These are phyloP conservation scores for Acanthoscelides obtectus DNA, from an alignment of 2,888 invertebrate genomes.

Conservation along the genomic window DNA sequence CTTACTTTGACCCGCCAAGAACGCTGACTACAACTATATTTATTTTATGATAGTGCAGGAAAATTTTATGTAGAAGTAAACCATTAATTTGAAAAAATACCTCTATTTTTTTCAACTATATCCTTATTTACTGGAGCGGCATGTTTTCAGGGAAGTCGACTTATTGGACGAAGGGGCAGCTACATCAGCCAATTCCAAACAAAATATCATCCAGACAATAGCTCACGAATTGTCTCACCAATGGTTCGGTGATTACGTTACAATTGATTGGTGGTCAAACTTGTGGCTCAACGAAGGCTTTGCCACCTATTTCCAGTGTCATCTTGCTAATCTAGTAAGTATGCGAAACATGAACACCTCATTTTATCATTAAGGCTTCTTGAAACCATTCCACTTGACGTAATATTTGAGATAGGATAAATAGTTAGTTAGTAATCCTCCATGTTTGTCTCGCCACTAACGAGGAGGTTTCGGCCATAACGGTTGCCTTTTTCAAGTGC, in stretches of 20 bases:
- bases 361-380: not conserved
- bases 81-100: constrained; percentile 1
- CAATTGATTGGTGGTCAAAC: constrained; percentile 71
- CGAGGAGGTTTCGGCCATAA: too few relatives aligned
- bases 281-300: constrained; percentile 73
- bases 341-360: not conserved
- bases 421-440: too few relatives aligned
- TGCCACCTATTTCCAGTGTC: constrained; percentile 69
- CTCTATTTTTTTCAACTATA: constrained; percentile 3
- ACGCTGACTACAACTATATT: too few relatives aligned
- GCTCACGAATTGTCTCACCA: constrained; percentile 77
- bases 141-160: constrained; percentile 25
- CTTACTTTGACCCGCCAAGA: too few relatives aligned
- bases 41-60: too few relatives aligned
- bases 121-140: too few relatives aligned
- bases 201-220: constrained; percentile 61
- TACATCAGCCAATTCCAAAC: constrained; percentile 31
- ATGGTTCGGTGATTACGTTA: constrained; percentile 77
- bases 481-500: too few relatives aligned
- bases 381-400: not conserved
- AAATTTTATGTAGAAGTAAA: too few relatives aligned
- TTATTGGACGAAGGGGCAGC: constrained; percentile 25
- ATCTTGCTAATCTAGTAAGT: constrained; percentile 54
- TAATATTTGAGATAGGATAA: not conserved
- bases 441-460: too few relatives aligned